Conservation (phyloP, 2,113 vertebrate genomes). For the Serinus canaria region DNA sequence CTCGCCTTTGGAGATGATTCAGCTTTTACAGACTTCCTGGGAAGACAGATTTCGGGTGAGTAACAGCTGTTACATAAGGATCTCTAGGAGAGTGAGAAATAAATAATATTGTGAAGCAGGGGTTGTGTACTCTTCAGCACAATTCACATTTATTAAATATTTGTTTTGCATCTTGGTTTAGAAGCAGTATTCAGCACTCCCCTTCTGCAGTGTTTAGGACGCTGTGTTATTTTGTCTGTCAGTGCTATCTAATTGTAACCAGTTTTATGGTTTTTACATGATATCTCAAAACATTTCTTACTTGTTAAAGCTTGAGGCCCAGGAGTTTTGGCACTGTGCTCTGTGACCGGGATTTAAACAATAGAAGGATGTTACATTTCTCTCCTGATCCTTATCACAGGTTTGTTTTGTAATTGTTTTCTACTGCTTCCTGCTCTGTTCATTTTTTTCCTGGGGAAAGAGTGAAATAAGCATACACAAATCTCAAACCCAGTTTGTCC, state of each 20-base stretch:
- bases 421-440: conserved; percentile 27
- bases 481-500: neutral
- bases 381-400: conserved; percentile 17
- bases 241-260: neutral
- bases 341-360: conserved; percentile 3
- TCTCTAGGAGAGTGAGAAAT: neutral
- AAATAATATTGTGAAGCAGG: neutral
- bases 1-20: conserved; percentile 89
- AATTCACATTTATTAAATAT: neutral
- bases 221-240: neutral
- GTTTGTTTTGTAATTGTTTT: conserved; percentile 27
- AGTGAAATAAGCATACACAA: neutral
- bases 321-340: neutral
- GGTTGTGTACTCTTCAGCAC: neutral
- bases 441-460: neutral
- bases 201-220: neutral
- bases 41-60: conserved; percentile 90
- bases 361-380: conserved; percentile 44
- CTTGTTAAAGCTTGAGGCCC: neutral
- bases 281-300: neutral
- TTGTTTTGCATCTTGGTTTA: neutral
- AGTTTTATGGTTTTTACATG: neutral
- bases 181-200: neutral
- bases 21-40: conserved; percentile 89
- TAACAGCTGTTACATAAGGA: neutral